phyloP scores from a whole-genome alignment of 2,113 vertebrate genomes.

The Natator depressus region DNA sequence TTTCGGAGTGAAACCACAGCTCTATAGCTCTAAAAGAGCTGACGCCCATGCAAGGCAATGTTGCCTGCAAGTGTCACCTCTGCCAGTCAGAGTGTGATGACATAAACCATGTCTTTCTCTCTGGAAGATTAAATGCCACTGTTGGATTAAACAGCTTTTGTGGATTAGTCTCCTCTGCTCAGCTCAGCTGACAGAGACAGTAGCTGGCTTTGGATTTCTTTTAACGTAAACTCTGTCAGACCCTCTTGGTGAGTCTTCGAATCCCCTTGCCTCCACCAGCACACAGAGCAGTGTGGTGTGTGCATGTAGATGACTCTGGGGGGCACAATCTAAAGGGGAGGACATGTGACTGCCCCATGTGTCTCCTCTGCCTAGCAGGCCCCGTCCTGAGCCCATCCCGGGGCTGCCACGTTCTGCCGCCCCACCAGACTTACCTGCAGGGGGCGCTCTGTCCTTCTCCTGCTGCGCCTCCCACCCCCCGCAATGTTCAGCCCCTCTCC shows the following conservation, averaged over 20 bases:
- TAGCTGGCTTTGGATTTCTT: neutral
- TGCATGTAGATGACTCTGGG: too few relatives aligned
- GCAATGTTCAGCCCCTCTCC: neutral
- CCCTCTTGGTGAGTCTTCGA: neutral
- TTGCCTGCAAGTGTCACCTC: neutral
- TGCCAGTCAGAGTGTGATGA: neutral
- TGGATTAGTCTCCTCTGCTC: neutral
- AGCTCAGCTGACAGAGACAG: neutral
- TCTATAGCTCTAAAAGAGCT: neutral
- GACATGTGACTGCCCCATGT: too few relatives aligned
- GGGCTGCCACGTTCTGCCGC: neutral
- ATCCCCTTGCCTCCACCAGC: neutral
- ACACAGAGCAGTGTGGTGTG: neutral
- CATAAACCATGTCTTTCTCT: neutral
- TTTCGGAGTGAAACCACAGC: neutral
- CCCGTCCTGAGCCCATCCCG: neutral
- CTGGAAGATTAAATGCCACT: neutral
- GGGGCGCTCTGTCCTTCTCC: neutral
- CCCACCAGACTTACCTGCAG: neutral
- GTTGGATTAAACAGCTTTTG: neutral
- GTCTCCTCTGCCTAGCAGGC: neutral
- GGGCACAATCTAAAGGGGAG: too few relatives aligned
- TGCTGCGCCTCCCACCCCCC: neutral
- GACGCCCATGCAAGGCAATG: neutral
- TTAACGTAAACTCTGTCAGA: neutral